Conservation (phyloP, 1,140 invertebrate species). For the Calycopis cecrops region DNA sequence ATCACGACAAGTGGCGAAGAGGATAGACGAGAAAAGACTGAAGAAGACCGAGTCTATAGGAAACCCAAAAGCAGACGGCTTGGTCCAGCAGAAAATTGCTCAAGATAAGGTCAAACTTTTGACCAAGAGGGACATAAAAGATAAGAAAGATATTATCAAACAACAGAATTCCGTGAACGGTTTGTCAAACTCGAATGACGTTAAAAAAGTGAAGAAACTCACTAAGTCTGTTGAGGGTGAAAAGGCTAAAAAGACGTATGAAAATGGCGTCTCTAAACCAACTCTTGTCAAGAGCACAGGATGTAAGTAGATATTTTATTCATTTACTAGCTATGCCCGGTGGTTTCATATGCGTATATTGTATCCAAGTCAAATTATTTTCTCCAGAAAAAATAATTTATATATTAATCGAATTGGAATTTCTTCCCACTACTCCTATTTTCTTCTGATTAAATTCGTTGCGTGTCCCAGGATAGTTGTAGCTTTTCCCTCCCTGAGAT, state of each 20-base stretch:
- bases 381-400: too few species aligned
- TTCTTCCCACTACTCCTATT: too few species aligned
- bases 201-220: constrained; percentile 53
- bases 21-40: constrained; percentile 43
- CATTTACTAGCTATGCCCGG: constrained; percentile 4
- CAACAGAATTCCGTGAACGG: constrained; percentile 58
- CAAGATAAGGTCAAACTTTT: constrained; percentile 66
- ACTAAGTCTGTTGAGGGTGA: constrained; percentile 44
- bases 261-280: constrained; percentile 48
- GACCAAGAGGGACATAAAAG: constrained; percentile 67
- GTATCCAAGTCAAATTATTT: too few species aligned
- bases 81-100: constrained; percentile 50
- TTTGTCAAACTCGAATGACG: constrained; percentile 35
- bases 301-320: constrained; percentile 22
- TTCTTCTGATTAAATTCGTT: too few species aligned
- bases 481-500: too few species aligned
- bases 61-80: constrained; percentile 54
- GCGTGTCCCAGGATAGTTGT: too few species aligned
- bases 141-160: constrained; percentile 67
- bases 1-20: constrained; percentile 48
- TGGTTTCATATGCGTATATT: too few species aligned
- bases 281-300: constrained; percentile 39
- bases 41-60: constrained; percentile 45
- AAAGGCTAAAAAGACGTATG: constrained; percentile 43
- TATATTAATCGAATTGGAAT: too few species aligned